Evolutionary conservation across 1,140 invertebrate genomes (phyloP).

Genomic region (Cydia splendana): DNA sequence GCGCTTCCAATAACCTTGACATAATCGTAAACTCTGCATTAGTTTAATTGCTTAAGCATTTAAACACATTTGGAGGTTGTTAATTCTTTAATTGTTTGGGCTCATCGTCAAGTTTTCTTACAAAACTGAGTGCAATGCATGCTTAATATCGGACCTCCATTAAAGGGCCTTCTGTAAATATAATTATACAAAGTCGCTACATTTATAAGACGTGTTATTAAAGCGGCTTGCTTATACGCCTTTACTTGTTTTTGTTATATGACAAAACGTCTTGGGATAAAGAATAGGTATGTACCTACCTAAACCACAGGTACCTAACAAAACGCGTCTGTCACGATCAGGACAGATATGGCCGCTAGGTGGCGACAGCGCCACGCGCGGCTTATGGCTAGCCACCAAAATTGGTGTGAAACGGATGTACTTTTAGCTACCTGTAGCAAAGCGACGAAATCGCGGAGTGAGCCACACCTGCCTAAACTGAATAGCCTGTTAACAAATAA

Average conservation of each 20-base stretch:
- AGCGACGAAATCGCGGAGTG: too few relatives aligned
- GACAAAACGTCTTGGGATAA: neutral
- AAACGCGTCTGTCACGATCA: too few relatives aligned
- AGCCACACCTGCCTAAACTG: neutral
- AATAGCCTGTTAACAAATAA: neutral
- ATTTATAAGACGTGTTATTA: neutral
- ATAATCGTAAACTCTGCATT: neutral
- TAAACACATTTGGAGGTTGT: neutral
- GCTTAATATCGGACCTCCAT: neutral
- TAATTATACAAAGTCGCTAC: neutral
- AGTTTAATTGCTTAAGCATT: slow-evolving; percentile 2
- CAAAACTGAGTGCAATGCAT: neutral
- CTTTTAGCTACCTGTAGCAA: too few relatives aligned
- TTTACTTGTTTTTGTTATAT: neutral
- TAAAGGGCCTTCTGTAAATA: neutral
- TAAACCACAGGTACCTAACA: too few relatives aligned
- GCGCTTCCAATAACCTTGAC: neutral
- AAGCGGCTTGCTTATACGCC: neutral
- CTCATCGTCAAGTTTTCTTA: neutral
- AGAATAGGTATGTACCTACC: too few relatives aligned
- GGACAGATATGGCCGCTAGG: too few relatives aligned
- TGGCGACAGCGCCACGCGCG: too few relatives aligned
- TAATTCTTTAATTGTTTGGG: neutral
- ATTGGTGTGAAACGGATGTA: too few relatives aligned
- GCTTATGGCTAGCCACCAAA: too few relatives aligned